A percentile compares a stretch with the other conserved stretches of the same genome.
Conservation (phyloP, 2,113 vertebrate genomes). For the Tursiops truncatus region DNA sequence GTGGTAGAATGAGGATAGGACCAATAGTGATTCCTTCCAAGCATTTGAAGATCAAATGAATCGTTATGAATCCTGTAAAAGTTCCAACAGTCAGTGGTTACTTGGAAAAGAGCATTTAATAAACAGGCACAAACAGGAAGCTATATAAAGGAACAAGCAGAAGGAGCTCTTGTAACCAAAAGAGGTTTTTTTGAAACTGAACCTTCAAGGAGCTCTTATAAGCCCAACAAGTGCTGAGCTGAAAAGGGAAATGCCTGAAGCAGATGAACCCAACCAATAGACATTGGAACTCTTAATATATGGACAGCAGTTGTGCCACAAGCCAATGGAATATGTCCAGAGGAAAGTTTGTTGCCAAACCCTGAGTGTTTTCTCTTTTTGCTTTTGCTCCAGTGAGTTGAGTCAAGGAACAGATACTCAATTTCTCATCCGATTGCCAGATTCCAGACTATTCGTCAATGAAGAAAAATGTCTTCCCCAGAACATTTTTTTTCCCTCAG, state of each 20-base stretch:
- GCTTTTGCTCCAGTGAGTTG: not conserved
- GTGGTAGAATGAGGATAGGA: conserved; percentile 33
- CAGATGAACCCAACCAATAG: conserved; percentile 24
- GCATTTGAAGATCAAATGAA: conserved; percentile 51
- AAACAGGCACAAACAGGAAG: conserved; percentile 38
- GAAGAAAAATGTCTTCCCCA: not conserved
- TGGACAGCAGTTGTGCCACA: conserved; percentile 4
- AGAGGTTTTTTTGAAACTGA: conserved; percentile 55
- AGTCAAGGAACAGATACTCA: conserved; percentile 13
- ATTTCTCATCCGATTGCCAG: not conserved
- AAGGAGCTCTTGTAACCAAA: conserved; percentile 47
- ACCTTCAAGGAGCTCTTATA: not conserved
- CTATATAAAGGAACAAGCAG: not conserved
- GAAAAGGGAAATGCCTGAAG: conserved; percentile 37
- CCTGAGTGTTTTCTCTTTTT: not conserved
- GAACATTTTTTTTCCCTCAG: not conserved
- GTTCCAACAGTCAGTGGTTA: conserved; percentile 40
- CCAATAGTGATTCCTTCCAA: conserved; percentile 45
- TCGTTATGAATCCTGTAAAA: conserved; percentile 55
- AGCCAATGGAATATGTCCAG: conserved; percentile 28
- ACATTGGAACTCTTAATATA: not conserved
- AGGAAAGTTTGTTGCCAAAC: conserved; percentile 23
- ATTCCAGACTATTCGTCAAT: not conserved
- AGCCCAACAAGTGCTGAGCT: conserved; percentile 41
- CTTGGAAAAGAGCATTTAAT: conserved; percentile 66